Conservation (phyloP, 2,113 vertebrate genomes). For the Petromus typicus region DNA sequence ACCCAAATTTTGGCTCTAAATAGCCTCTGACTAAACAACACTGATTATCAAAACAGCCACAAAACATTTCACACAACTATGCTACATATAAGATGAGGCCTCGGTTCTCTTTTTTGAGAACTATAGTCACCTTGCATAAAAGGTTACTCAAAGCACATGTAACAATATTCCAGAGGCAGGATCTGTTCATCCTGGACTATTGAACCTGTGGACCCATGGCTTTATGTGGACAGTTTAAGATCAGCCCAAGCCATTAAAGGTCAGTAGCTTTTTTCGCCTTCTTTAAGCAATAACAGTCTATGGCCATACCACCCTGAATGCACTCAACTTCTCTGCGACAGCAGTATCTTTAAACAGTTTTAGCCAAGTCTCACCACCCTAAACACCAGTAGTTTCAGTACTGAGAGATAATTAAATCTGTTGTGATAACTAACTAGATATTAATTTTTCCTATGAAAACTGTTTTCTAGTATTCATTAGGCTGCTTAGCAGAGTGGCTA, state of each 20-base stretch:
- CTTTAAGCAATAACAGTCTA: background rate
- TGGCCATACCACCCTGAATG: too few relatives aligned
- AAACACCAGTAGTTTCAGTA: slow-evolving; percentile 14
- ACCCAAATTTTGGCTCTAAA: background rate
- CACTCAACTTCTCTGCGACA: background rate
- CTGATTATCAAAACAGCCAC: background rate
- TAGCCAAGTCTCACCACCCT: slow-evolving; percentile 1
- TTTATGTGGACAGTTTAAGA: background rate
- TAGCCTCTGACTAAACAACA: background rate
- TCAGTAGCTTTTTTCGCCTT: background rate
- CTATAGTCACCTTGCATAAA: background rate
- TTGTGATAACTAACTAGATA: background rate
- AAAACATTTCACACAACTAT: background rate
- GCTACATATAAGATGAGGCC: background rate
- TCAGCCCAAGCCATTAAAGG: background rate
- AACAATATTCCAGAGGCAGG: background rate
- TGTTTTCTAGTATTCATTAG: background rate
- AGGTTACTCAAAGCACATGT: background rate
- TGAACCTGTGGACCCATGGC: background rate
- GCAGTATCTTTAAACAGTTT: slow-evolving; percentile 10
- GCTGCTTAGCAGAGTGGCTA: background rate
- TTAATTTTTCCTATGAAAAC: slow-evolving; percentile 29
- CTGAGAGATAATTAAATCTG: background rate
- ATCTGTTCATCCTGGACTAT: background rate
- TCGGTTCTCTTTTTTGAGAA: background rate